Evolutionary conservation across 2,888 invertebrate genomes (phyloP).

Genomic region (Sipha maydis): DNA sequence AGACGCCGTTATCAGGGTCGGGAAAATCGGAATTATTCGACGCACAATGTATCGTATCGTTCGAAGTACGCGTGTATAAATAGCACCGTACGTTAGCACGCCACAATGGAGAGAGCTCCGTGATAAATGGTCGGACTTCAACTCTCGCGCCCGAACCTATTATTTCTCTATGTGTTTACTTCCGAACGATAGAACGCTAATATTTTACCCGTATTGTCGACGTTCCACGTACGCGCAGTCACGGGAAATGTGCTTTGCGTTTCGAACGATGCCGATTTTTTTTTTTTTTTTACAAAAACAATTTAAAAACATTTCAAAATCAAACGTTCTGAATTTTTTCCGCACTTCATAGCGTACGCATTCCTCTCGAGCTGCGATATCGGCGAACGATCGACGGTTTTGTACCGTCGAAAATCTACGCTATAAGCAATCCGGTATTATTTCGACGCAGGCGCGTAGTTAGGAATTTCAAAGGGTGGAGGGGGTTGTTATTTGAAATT

Average conservation of each 20-base stretch:
- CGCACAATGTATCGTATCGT: conserved; percentile 3
- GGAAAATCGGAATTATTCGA: conserved; percentile 14
- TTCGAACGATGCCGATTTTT: neutral
- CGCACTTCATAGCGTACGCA: too few relatives aligned
- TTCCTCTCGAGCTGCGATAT: too few relatives aligned
- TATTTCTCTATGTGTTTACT: conserved; percentile 21
- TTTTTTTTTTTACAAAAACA: too few relatives aligned
- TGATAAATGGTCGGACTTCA: conserved; percentile 42
- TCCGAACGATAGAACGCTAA: neutral
- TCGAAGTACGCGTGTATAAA: conserved; percentile 20
- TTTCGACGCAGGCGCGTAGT: too few relatives aligned
- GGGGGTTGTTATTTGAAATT: too few relatives aligned
- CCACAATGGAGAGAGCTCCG: conserved; percentile 14
- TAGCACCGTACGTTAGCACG: neutral
- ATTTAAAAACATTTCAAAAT: too few relatives aligned
- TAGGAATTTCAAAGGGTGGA: too few relatives aligned
- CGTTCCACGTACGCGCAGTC: conserved; percentile 13
- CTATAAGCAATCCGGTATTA: too few relatives aligned
- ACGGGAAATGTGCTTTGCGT: neutral
- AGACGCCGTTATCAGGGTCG: too few relatives aligned
- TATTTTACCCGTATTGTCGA: neutral
- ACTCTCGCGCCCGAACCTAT: conserved; percentile 9
- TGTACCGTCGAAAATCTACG: too few relatives aligned
- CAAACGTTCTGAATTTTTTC: too few relatives aligned
- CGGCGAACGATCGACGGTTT: too few relatives aligned